These are phyloP conservation scores for Dynastes hyllus DNA, from an alignment of 2,888 invertebrate genomes.

Conservation along the genomic window DNA sequence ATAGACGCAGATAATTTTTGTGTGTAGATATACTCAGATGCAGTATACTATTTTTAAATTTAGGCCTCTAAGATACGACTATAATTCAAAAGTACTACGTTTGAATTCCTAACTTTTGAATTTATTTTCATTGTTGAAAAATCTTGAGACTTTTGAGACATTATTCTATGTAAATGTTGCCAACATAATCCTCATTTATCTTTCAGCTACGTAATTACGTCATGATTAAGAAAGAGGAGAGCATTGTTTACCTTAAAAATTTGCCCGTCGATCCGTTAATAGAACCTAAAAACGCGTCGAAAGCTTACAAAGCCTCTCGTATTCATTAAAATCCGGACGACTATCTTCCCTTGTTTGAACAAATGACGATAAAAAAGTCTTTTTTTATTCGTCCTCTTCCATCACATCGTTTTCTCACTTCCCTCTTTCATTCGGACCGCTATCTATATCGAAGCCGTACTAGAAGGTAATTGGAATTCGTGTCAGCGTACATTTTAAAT, in stretches of 20 bases:
- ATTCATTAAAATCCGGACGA: constrained; percentile 25
- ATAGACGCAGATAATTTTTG: no score
- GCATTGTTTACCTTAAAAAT: constrained; percentile 29
- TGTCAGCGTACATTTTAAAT: constrained; percentile 24
- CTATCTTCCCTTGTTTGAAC: constrained; percentile 30
- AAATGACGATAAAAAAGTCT: not conserved
- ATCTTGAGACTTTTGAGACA: not conserved
- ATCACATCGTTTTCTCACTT: not conserved
- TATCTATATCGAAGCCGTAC: constrained; percentile 14
- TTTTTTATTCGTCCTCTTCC: not conserved
- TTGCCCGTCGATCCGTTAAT: constrained; percentile 29
- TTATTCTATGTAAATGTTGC: not conserved
- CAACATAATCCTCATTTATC: constrained; percentile 3
- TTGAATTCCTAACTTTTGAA: no score
- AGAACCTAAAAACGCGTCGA: constrained; percentile 8
- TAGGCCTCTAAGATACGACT: no score
- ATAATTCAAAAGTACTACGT: no score
- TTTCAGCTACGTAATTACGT: constrained; percentile 6
- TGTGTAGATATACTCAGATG: no score
- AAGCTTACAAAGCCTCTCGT: constrained; percentile 6
- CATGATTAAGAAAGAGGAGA: not conserved
- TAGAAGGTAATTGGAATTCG: constrained; percentile 31
- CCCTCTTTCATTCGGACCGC: not conserved
- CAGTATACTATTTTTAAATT: no score
- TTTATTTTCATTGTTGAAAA: no score